Evolutionary conservation across 2,797 vertebrate species (phyloP), one percentile per base, ranked within the genome.

Genomic region (Spinibarbus caldwelli): DNA sequence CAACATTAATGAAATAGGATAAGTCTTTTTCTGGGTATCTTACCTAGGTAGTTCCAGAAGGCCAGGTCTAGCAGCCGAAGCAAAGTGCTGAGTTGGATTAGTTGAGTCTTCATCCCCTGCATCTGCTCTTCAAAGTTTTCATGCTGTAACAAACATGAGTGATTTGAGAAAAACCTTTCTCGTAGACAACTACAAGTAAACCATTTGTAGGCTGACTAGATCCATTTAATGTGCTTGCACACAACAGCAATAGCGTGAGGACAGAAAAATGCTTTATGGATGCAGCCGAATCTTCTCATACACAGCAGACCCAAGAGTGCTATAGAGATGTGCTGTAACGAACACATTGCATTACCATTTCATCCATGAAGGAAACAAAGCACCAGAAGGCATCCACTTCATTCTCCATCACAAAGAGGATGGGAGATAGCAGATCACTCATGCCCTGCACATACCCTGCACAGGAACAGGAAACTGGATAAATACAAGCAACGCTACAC

Each of bases 51-150:
- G 95, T 96, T 99, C 95, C 96, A 99, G 95, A 99, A 99, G 87
- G 95, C 92, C 90, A 96, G 93, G 91, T 99, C 98, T 92, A 99
- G 91, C 83, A 99, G 95, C 41, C 97, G 94, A 88, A 99, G 96
- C 92, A 99, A 95, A 29, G 96, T 94, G 86, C 97, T 97, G 91
- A 99, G 96, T 68, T 99, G 97, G 88, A 98, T 95, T 91, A 99
- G 93, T 91, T 98, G 97, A 11, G 95, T 97, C 95, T 99, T 98
- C 98, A 99, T 99, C 62, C 97, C 97, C 93, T 97, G 96, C 97
- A 99, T 99, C 95, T 98, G 97, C 91, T 99, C 98, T 95, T 99
- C 97, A 90, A 99, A 99, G 95, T 99, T 98, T 88, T 97, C 96
- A 91, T 98, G 98, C 98, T 99, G 90, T 1, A 29, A 82, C 66